Conservation (phyloP, 2,113 vertebrate species). For the Bubo bubo region DNA sequence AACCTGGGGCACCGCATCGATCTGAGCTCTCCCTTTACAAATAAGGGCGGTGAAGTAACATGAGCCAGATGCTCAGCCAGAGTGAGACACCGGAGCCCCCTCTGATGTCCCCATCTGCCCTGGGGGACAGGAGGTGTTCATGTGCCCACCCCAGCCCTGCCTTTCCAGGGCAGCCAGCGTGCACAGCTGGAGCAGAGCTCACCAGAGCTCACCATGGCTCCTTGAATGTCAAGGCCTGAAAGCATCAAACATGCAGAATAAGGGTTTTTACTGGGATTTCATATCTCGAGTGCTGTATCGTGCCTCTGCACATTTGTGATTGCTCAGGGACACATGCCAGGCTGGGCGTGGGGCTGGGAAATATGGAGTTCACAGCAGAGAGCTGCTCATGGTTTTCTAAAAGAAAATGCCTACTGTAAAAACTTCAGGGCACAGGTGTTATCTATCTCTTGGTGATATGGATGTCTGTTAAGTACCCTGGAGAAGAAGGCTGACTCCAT, state of each 20-base stretch:
- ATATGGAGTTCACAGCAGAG: background rate
- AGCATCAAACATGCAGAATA: background rate
- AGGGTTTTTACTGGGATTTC: background rate
- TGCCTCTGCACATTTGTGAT: background rate
- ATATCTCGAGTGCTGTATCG: rapidly evolving
- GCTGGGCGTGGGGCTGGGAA: background rate
- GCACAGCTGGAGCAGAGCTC: background rate
- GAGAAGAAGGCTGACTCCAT: background rate
- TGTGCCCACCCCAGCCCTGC: background rate
- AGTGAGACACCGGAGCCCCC: background rate
- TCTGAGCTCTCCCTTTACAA: background rate
- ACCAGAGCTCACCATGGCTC: rapidly evolving
- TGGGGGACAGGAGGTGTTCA: rapidly evolving
- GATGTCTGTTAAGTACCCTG: background rate
- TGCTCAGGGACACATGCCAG: background rate
- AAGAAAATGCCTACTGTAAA: background rate
- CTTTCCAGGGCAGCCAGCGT: background rate
- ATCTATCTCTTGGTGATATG: background rate
- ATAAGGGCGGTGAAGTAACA: background rate
- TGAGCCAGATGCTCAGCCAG: background rate
- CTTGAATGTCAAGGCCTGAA: background rate
- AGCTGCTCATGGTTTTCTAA: background rate
- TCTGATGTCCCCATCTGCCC: background rate
- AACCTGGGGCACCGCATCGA: background rate
- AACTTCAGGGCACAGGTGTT: background rate